Evolutionary conservation across 2,113 vertebrate genomes (phyloP), one percentile per base, ranked within the genome.

Genomic region (Apteryx owenii): DNA sequence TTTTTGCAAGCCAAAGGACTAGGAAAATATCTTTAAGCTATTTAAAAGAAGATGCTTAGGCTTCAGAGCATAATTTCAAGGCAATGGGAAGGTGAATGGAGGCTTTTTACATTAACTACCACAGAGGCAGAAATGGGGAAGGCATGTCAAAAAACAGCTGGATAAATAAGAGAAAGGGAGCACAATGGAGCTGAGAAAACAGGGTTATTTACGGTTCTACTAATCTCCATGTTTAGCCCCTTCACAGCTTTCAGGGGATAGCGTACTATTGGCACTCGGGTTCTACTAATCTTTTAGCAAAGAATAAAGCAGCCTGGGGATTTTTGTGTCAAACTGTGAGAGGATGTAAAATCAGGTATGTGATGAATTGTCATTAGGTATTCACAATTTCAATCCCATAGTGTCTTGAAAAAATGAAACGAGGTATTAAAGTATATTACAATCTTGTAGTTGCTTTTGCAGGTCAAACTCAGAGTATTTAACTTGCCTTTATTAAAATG

Each of bases 71-170:
- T 38, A 28, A 81, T 36, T 88, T 79, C 19, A 85, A 72, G 50
- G 48, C n/a, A 76, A 28, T 7, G 14, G 38, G 80, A 71, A 58
- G 69, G 21, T 0, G 0, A 82, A 36, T 6, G 9, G 38, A 94
- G 13, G 68, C 10, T 80, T 89, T 88, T 56, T 28, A 31, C 58
- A 40, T 28, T 40, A 78, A 3, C 65, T 51, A 5, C 11, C 62
- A 40, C 22, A 29, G 69, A 12, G 36, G 40, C 21, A 56, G 62
- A 51, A 81, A 88, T 31, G 6, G 16, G 25, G 12, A 56, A 51
- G 22, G 23, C 29, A 53, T 5, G n/a, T 28, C 20, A 54, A 46
- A 75, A 69, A 5, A 46, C 36, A 87, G 20, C 11, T 54, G 62
- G 10, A 10, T 68, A 68, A 91, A 20, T 29, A 68, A 71, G 23